Base-by-base conservation (phyloP, 2,797 vertebrate genomes). In the Rhinophrynus dorsalis region DNA sequence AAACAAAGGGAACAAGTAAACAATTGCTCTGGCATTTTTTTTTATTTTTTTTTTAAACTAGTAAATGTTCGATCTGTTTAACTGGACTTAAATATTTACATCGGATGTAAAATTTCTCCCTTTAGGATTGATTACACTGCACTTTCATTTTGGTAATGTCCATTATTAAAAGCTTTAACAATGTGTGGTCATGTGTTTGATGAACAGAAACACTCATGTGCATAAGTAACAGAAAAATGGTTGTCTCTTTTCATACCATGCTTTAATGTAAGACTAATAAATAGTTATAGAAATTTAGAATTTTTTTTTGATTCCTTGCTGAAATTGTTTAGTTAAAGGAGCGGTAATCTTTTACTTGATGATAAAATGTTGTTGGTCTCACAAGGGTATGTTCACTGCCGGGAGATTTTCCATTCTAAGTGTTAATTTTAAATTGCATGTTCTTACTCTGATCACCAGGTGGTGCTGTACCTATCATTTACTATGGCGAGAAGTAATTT, bases 251-350 rank as follows among this genome's bases (percentile, higher is more conserved):
- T 5, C 47, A n/a, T n/a, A 51, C 5, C 20, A 17, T 29, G 47
- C 11, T 51, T 51, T 12, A 51, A 27, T 51, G 47, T 51, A 29
- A 51, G 27, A 51, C 12, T 51, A 29, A 29, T 48, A 11, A 5
- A 23, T 23, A 51, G 47, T 6, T 10, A 13, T 42, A 42, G 38
- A 42, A 77, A 77, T 77, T 75, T 75, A 48, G 5, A 5, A 17
- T 30, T 74, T 69, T 79, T 78, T 82, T 84, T 77, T 88, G 81
- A 81, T 83, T 90, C 86, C 84, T 88, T 81, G 83, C 84, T 76
- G 79, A 26, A 10, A 13, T 11, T 86, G 83, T 83, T 80, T 74
- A 82, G 78, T 76, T 10, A 21, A 76, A 68, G 79, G 40, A 44
- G 20, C 18, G 9, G 18, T 18, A 73, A 77, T 74, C 81, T 86